Evolutionary conservation across 2,888 invertebrate species (phyloP).

Genomic region (Megamerina dolium): DNA sequence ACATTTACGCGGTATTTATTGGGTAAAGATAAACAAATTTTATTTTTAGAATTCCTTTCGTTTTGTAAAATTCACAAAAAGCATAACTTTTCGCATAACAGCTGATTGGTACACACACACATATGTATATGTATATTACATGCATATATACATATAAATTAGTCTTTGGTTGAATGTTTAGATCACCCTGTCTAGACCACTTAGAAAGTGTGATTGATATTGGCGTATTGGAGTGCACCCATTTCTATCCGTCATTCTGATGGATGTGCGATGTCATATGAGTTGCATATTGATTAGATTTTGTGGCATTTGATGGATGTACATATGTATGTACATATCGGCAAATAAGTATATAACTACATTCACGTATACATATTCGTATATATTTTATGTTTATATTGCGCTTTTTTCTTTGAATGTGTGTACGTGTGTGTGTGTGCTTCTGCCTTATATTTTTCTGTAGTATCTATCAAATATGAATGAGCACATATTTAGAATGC

Average conservation of each 20-base stretch:
- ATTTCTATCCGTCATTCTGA: conserved; percentile 35
- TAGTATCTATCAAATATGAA: too few species aligned
- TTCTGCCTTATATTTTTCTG: too few species aligned
- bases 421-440: too few species aligned
- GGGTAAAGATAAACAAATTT: not conserved
- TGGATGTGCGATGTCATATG: conserved; percentile 28
- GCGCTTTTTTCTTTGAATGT: too few species aligned
- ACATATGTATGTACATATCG: not conserved
- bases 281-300: conserved; percentile 28
- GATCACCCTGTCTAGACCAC: conserved; percentile 19
- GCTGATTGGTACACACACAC: too few species aligned
- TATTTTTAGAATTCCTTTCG: not conserved
- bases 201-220: conserved; percentile 45
- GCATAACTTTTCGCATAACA: too few species aligned
- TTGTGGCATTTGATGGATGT: conserved; percentile 10
- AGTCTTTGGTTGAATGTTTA: too few species aligned
- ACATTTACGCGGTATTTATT: not conserved
- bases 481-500: too few species aligned
- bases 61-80: too few species aligned
- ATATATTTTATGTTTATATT: too few species aligned
- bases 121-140: too few species aligned
- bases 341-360: not conserved
- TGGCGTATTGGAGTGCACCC: conserved; percentile 32
- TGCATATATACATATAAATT: too few species aligned
- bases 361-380: not conserved